Evolutionary conservation across 1,140 invertebrate genomes (phyloP).

Genomic region (Zaprionus camerounensis): DNA sequence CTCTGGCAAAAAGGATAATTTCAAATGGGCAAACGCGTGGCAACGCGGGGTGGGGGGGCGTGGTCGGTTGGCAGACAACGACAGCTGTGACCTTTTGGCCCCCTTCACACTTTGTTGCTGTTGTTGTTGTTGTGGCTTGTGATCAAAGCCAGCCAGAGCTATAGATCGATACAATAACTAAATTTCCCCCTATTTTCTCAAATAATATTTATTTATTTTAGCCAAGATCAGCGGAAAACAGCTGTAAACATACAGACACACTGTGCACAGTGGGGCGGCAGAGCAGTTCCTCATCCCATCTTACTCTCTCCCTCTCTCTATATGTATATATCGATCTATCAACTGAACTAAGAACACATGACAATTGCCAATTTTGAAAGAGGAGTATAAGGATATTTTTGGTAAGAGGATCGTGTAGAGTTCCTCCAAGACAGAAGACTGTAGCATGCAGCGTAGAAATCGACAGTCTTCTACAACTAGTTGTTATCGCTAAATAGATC

Average conservation of each 20-base stretch:
- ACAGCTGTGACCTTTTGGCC: slow-evolving; percentile 9
- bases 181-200: neutral
- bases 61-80: neutral
- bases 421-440: too few relatives aligned
- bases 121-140: neutral
- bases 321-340: neutral
- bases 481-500: neutral
- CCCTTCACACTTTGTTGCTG: neutral
- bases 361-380: neutral
- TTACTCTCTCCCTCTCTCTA: neutral
- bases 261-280: neutral
- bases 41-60: neutral
- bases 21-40: neutral
- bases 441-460: too few relatives aligned
- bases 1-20: slow-evolving; percentile 46
- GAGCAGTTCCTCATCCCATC: neutral
- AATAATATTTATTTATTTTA: slow-evolving; percentile 6
- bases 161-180: neutral
- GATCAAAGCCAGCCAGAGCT: neutral
- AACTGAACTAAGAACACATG: neutral
- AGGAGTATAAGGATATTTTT: too few relatives aligned
- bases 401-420: neutral
- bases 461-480: neutral
- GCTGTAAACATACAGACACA: slow-evolving; percentile 5
- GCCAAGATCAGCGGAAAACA: neutral